Base-by-base conservation (phyloP, 2,113 vertebrate genomes). In the Hippopotamus amphibius region DNA sequence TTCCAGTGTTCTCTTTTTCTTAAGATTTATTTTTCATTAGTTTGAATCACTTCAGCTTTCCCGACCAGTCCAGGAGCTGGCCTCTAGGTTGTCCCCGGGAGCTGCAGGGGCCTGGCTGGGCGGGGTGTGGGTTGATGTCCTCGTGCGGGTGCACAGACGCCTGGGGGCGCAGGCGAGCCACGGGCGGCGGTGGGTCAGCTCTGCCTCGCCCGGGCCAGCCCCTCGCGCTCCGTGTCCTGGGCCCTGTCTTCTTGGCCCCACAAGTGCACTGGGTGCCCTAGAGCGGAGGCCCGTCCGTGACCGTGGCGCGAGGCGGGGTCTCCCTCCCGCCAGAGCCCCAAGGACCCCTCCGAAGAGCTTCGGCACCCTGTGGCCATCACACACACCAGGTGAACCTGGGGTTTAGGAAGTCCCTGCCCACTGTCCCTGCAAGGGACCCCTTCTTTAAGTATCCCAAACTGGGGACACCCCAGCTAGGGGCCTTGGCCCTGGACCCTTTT, bases 91-190 rank as follows among this genome's bases (percentile, higher is more conserved):
- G 48, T 50, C 5, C 48, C 13, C 48, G 13, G 48, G 48, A 12
- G 48, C 48, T 50, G 48, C 48, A 50, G 48, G 10, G 48, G 48
- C 48, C 10, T 9, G 48, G 48, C 48, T 12, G 13, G 48, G 48
- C 6, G 48, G 13, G 48, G 48, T 50, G 48, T 2, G n/a, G n/a
- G n/a, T 12, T 12, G 13, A 9, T 50, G 48, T 50, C 48, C 48
- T 50, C 48, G 11, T 12, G n/a, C 48, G 13, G 48, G 48, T 12
- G 11, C 48, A 11, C 11, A 12, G 48, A 12, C 48, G 48, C 48
- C 10, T 50, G 48, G 48, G 48, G 96, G 93, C 59, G 77, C 90
- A 83, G 90, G 95, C 77, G 95, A 88, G 95, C 90, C 10, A 19
- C 15, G 57, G 48, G 59, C 28, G 10, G 55, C 6, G 7, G 24